A percentile compares a stretch with the other conserved stretches of the same genome.
Evolutionary conservation across 30 jellyfish, hydroid and myxozoan genomes (phyloP).

Genomic region (Turritopsis dohrnii): DNA sequence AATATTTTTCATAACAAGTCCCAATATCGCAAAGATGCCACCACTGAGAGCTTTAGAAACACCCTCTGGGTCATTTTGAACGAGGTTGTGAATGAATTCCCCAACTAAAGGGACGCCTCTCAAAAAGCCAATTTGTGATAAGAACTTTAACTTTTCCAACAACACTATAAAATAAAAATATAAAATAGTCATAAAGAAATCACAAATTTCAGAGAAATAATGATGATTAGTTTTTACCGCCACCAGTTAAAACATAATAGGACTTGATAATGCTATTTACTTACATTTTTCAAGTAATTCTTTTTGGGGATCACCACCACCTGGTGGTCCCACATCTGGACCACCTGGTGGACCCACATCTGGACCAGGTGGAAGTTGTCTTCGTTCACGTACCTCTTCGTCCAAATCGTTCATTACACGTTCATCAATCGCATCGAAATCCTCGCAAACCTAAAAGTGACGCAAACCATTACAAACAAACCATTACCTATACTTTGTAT

Average conservation of each 20-base stretch:
- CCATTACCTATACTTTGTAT: no score
- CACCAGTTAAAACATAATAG: neutral
- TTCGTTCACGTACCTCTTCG: neutral
- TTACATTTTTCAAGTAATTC: neutral
- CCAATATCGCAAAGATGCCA: neutral
- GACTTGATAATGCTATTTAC: neutral
- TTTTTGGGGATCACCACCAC: no score
- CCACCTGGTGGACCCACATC: no score
- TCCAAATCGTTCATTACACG: neutral
- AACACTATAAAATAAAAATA: neutral
- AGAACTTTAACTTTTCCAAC: no score
- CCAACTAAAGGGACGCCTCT: neutral
- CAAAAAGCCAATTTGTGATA: neutral
- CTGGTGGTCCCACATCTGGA: no score
- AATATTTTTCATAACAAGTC: neutral
- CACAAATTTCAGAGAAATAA: neutral
- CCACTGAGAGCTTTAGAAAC: neutral
- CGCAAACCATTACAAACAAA: no score
- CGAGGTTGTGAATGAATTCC: neutral
- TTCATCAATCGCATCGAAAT: no score
- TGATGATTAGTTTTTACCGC: neutral
- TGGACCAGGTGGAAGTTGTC: constrained; percentile 2
- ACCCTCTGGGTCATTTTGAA: neutral
- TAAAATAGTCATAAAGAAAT: no score
- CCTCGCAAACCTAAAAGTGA: no score